Base-by-base conservation (phyloP, 2,888 invertebrate species). In the Plagiodera versicolora region DNA sequence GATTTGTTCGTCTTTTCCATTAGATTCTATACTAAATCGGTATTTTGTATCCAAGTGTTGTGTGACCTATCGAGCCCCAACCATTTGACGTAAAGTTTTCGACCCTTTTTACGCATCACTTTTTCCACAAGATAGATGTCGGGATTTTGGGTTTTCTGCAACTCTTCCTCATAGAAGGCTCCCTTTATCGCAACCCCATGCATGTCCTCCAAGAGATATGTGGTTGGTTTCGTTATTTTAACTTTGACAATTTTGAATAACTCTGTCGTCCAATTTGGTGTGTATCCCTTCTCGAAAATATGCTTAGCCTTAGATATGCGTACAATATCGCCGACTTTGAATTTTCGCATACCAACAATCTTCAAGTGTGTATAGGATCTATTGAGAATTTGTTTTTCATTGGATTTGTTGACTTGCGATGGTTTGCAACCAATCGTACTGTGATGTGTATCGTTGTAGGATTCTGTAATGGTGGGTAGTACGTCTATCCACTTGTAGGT, bases 191-290 rank as follows among this genome's bases (percentile, higher is more conserved):
- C 63, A 35, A 60, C 14, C 45, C 60, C 66, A 16, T 59, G 16
- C 45, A 61, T 67, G 65, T 77, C 77, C 55, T 70, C 64, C 4
- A 78, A 59, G 17, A 66, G 47, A 51, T 76, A 76, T 1, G 75
- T 76, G 2, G 64, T 59, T 4, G 77, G 75, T 65, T 69, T 71
- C 14, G 74, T 74, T 28, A 66, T 65, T 18, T 72, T 56, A 9
- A 9, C 30, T 18, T 72, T 56, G 10, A 9, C 30, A 30, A 78
- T 67, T 54, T 62, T 72, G 61, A 77, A 79, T 50, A 79, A 61
- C 62, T 78, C 77, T 0, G 73, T 74, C 0, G 74, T n/a, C 75
- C 76, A 78, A 58, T 74, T 75, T 0, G 75, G 73, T 8, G 71
- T 72, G 49, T 75, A 79, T 5, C 11, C 45, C 44, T 24, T 24